These are phyloP conservation scores for Zhuqinia jingwanae DNA, from an alignment of 2,888 invertebrate genomes.

Conservation along the genomic window DNA sequence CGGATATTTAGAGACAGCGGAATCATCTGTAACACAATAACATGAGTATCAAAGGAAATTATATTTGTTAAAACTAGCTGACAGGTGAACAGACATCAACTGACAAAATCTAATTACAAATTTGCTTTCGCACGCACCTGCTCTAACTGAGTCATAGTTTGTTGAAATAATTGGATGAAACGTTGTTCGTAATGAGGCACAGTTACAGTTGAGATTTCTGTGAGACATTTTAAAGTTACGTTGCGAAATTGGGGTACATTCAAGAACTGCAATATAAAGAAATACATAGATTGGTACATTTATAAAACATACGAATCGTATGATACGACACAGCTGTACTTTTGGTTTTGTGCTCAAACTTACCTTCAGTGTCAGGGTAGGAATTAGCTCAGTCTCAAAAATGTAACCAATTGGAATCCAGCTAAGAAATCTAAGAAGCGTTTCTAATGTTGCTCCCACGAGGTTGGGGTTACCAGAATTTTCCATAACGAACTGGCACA, in stretches of 20 bases:
- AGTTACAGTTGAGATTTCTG: constrained; percentile 97
- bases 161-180: constrained; percentile 93
- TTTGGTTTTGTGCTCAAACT: constrained; percentile 17
- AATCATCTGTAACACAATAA: constrained; percentile 85
- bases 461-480: constrained; percentile 98
- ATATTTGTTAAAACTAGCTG: too few relatives aligned
- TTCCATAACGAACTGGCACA: constrained; percentile 98
- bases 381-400: constrained; percentile 98
- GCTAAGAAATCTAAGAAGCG: constrained; percentile 96
- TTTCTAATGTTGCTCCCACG: constrained; percentile 97
- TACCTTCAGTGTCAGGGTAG: constrained; percentile 93
- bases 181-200: constrained; percentile 94
- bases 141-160: constrained; percentile 96
- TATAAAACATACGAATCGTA: neutral
- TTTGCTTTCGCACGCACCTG: constrained; percentile 82
- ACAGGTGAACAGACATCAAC: too few relatives aligned
- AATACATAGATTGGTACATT: neutral
- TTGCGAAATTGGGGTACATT: constrained; percentile 99
- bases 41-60: neutral
- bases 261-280: constrained; percentile 86
- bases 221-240: constrained; percentile 98
- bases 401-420: constrained; percentile 99
- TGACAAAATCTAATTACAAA: too few relatives aligned
- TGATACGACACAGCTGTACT: neutral
- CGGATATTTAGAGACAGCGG: constrained; percentile 95